phyloP scores from a whole-genome alignment of 2,888 invertebrate species.

The Autographa gamma region DNA sequence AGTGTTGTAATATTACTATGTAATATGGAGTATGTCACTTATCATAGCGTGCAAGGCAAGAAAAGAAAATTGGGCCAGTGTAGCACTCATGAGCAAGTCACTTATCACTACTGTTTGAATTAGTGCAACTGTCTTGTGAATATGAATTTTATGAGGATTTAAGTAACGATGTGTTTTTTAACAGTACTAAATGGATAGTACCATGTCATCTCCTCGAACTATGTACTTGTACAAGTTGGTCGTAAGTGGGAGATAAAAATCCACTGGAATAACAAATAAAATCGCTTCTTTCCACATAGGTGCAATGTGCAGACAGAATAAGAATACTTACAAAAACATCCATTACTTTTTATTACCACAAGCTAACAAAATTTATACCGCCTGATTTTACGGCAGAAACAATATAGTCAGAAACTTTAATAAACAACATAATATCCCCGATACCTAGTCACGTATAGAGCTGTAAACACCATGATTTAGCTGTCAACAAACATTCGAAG shows the following conservation, averaged over 20 bases:
- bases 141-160: slow-evolving; percentile 14
- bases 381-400: too few relatives aligned
- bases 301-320: too few relatives aligned
- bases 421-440: neutral
- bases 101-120: slow-evolving; percentile 46
- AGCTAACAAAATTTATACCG: too few relatives aligned
- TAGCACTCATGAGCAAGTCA: slow-evolving; percentile 18
- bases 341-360: too few relatives aligned
- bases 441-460: neutral
- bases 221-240: too few relatives aligned
- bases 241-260: too few relatives aligned
- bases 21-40: slow-evolving; percentile 51
- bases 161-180: neutral
- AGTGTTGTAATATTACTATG: slow-evolving; percentile 29
- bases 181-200: neutral
- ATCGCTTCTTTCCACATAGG: too few relatives aligned
- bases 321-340: too few relatives aligned
- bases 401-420: too few relatives aligned
- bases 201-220: too few relatives aligned
- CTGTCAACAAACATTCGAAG: slow-evolving; percentile 40
- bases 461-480: slow-evolving; percentile 15
- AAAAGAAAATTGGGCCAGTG: slow-evolving; percentile 47
- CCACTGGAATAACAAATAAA: too few relatives aligned
- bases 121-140: slow-evolving; percentile 24
- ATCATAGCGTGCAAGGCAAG: slow-evolving; percentile 37